Percentiles rank a stretch among this genome's conserved stretches.
Conservation (phyloP, 1,140 invertebrate species). For the Argopecten irradians region DNA sequence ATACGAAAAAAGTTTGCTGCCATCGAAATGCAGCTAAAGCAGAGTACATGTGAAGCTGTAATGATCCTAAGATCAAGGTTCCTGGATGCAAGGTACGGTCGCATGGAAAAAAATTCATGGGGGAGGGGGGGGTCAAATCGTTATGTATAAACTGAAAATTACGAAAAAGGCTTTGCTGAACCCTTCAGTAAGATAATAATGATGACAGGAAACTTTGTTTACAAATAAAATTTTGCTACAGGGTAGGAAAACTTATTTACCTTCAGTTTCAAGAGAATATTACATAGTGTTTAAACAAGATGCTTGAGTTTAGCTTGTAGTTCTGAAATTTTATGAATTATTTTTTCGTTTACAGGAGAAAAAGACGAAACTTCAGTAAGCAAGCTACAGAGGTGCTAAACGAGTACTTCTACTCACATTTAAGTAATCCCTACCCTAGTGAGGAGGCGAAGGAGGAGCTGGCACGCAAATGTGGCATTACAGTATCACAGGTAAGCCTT, state of each 20-base stretch:
- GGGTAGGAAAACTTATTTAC: no score
- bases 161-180: not conserved
- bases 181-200: conserved; percentile 26
- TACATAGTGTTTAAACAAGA: not conserved
- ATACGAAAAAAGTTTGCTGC: conserved; percentile 99
- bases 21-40: conserved; percentile 99
- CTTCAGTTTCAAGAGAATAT: conserved; percentile 33
- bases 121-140: not conserved
- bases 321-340: not conserved
- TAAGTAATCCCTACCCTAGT: conserved; percentile 99
- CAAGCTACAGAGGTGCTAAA: conserved; percentile 99
- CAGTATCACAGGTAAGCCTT: conserved; percentile 89
- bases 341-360: conserved; percentile 83
- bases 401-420: conserved; percentile 99
- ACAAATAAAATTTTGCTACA: no score
- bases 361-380: conserved; percentile 99
- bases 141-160: not conserved
- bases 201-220: no score
- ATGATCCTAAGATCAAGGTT: conserved; percentile 98
- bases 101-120: not conserved
- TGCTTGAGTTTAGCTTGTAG: not conserved
- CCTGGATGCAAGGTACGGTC: conserved; percentile 90
- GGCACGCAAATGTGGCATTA: conserved; percentile 99
- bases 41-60: conserved; percentile 99
- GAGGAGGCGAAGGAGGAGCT: conserved; percentile 99